Evolutionary conservation across 2,888 invertebrate genomes (phyloP).

Genomic region (Platerodrilus igneus): DNA sequence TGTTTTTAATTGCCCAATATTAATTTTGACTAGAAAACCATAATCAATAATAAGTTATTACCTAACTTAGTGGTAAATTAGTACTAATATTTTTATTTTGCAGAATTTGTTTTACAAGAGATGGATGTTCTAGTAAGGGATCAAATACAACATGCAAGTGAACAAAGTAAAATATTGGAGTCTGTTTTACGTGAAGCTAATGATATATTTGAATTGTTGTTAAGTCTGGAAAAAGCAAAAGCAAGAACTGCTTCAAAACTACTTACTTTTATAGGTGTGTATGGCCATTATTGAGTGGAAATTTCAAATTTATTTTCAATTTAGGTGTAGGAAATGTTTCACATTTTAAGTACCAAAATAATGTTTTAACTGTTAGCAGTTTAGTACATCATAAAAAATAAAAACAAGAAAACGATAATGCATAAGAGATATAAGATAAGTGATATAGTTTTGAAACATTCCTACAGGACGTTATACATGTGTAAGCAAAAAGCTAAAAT

Average conservation of each 20-base stretch:
- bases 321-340: neutral
- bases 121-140: constrained; percentile 54
- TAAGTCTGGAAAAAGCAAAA: constrained; percentile 52
- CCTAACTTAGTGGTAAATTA: neutral
- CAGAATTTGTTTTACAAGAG: constrained; percentile 57
- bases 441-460: too few relatives aligned
- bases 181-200: constrained; percentile 54
- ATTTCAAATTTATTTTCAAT: neutral
- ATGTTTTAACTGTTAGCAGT: constrained; percentile 1
- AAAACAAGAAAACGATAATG: too few relatives aligned
- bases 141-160: constrained; percentile 38
- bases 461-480: too few relatives aligned
- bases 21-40: constrained; percentile 10
- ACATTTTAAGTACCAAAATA: neutral
- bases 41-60: neutral
- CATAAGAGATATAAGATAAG: too few relatives aligned
- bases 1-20: constrained; percentile 10
- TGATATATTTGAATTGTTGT: constrained; percentile 54
- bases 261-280: constrained; percentile 52
- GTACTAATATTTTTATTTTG: constrained; percentile 46
- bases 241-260: constrained; percentile 59
- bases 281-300: constrained; percentile 6
- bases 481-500: too few relatives aligned
- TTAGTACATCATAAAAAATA: neutral
- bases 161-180: constrained; percentile 49